Evolutionary conservation across 30 jellyfish, hydroid and myxozoan genomes (phyloP).

Genomic region (Aurelia aurita complex sp. Pacific): DNA sequence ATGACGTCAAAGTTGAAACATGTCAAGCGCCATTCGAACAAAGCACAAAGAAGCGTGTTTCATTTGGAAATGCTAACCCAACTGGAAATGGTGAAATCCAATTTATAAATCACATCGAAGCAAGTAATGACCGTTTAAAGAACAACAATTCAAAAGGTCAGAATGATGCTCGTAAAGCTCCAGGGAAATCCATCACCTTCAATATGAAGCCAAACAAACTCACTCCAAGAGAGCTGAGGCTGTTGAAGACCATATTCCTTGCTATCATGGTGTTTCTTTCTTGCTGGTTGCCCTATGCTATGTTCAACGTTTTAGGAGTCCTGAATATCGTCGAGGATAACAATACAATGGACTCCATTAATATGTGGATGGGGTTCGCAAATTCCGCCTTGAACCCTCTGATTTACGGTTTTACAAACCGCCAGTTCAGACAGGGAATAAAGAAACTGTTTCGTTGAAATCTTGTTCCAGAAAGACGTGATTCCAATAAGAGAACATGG

Average conservation of each 20-base stretch:
- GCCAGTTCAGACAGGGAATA: constrained; percentile 71
- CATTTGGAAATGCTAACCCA: no score
- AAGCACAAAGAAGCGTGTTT: no score
- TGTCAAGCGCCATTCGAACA: no score
- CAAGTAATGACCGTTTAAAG: no score
- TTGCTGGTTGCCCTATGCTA: constrained; percentile 85
- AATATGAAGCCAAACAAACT: background rate
- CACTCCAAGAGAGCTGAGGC: constrained; percentile 15
- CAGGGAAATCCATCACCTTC: background rate
- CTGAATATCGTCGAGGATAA: constrained; percentile 16
- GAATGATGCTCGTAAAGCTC: no score
- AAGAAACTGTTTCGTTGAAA: constrained; percentile 1
- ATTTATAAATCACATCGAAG: no score
- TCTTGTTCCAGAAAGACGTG: no score
- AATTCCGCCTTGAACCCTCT: constrained; percentile 85
- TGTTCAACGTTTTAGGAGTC: constrained; percentile 59
- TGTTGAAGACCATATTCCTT: constrained; percentile 57
- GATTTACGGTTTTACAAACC: constrained; percentile 74
- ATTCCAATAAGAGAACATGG: no score
- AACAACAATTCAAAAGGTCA: no score
- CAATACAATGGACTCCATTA: constrained; percentile 64
- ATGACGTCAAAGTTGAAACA: no score
- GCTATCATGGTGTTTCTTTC: constrained; percentile 67
- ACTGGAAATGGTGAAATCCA: no score
- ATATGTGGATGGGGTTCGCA: constrained; percentile 93